Evolutionary conservation across 2,113 vertebrate genomes (phyloP), one percentile per base, ranked within the genome.

Genomic region (Dicaeum eximium): DNA sequence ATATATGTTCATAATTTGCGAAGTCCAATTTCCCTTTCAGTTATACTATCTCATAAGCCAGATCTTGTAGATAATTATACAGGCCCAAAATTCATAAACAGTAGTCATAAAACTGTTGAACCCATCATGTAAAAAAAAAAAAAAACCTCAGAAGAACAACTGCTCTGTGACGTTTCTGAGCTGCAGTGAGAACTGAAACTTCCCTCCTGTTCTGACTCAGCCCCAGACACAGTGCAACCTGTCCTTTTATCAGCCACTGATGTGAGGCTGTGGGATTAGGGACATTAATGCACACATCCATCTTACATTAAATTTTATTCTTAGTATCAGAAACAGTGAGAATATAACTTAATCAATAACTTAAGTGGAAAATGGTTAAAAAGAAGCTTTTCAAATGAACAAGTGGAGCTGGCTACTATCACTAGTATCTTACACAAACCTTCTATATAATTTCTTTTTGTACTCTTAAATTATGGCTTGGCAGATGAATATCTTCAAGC

Each of bases 251-350:
- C 74, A 71, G 35, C 15, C 44, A 17, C 38, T 67, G 51, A 38
- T 60, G 42, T 23, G 64, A 77, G 38, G 16, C 35, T 82, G 16
- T 48, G 54, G 66, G 38, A 90, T 66, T 61, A 83, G 30, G 16
- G 23, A 23, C 47, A 48, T 42, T 60, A 84, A 38, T 30, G 44
- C 30, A 66, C 33, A 62, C 0, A 0, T 78, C 48, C 44, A 9
- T 44, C n/a, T 66, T 28, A 45, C 48, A 53, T 61, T 5, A 65
- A 84, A 72, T 75, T 66, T 93, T 91, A 64, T 53, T 21, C 17
- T 67, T 60, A 64, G 11, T 47, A 71, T 62, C 28, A 70, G 37
- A 81, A 86, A 67, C 18, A 67, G 35, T 91, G 80, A 91, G 91
- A 94, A 81, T 65, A 79, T 21, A 70, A 62, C 44, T 83, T 12